These are phyloP conservation scores for Rallus limicola DNA, from an alignment of 2,113 vertebrate genomes.

Conservation along the genomic window DNA sequence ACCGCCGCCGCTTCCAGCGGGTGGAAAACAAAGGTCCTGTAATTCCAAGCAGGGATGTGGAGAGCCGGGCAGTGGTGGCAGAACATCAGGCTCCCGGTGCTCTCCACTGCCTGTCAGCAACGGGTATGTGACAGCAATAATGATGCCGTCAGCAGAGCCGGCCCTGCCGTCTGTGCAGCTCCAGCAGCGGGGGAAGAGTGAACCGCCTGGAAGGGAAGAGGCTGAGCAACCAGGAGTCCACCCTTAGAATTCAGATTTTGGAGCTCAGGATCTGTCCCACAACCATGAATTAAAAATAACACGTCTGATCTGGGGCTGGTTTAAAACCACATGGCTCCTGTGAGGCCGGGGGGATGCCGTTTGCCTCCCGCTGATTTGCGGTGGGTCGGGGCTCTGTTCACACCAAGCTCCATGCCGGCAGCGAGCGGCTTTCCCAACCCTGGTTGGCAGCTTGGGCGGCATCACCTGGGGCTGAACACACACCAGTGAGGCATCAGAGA, in stretches of 20 bases:
- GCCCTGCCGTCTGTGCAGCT: neutral
- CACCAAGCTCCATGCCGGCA: accelerated
- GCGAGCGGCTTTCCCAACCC: neutral
- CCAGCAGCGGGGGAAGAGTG: neutral
- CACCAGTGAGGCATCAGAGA: neutral
- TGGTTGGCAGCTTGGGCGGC: neutral
- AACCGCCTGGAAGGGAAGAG: neutral
- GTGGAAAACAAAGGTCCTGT: conserved; percentile 28
- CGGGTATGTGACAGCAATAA: conserved; percentile 45
- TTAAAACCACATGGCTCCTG: neutral
- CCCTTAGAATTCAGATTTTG: neutral
- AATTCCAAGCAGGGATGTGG: neutral
- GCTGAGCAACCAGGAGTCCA: neutral
- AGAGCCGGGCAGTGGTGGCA: neutral
- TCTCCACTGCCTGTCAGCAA: conserved; percentile 15
- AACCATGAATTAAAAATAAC: accelerated
- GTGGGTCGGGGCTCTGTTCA: neutral
- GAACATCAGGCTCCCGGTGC: conserved; percentile 13
- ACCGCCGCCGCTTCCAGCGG: neutral
- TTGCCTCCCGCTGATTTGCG: neutral
- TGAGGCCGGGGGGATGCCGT: neutral
- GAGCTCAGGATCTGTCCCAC: neutral
- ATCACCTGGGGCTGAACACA: neutral
- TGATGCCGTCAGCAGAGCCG: neutral
- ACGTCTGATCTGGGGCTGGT: accelerated